Evolutionary conservation across 2,888 invertebrate species (phyloP).

Genomic region (Nasonia oneida): DNA sequence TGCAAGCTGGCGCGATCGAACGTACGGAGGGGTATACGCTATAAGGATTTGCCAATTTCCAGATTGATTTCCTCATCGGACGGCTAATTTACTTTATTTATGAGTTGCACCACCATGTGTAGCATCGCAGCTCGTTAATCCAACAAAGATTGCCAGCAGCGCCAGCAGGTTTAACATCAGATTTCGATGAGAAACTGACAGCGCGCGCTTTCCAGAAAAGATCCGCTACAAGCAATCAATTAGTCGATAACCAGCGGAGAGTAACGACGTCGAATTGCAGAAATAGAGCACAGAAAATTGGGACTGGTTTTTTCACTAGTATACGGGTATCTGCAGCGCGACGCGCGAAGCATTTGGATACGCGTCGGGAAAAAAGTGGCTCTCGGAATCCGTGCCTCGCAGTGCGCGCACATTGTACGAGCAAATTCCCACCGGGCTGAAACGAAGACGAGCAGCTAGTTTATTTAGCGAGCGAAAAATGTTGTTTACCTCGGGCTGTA

Average conservation of each 20-base stretch:
- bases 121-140: constrained; percentile 24
- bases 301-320: background rate
- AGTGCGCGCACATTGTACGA: background rate
- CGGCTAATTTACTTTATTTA: constrained; percentile 29
- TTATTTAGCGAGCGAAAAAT: background rate
- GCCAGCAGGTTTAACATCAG: background rate
- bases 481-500: constrained; percentile 23
- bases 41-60: no score
- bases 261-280: background rate
- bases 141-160: constrained; percentile 17
- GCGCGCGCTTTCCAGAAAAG: constrained; percentile 13
- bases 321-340: background rate
- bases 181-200: background rate
- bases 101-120: background rate
- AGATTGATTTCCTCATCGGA: background rate
- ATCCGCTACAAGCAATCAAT: constrained; percentile 18
- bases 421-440: background rate
- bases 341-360: background rate
- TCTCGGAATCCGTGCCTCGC: background rate
- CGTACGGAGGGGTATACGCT: no score
- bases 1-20: no score
- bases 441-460: background rate
- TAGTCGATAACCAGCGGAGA: background rate
- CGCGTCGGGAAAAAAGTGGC: background rate
- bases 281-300: constrained; percentile 11